phyloP scores from a whole-genome alignment of 2,797 vertebrate species.

The Leptodactylus fallax region DNA sequence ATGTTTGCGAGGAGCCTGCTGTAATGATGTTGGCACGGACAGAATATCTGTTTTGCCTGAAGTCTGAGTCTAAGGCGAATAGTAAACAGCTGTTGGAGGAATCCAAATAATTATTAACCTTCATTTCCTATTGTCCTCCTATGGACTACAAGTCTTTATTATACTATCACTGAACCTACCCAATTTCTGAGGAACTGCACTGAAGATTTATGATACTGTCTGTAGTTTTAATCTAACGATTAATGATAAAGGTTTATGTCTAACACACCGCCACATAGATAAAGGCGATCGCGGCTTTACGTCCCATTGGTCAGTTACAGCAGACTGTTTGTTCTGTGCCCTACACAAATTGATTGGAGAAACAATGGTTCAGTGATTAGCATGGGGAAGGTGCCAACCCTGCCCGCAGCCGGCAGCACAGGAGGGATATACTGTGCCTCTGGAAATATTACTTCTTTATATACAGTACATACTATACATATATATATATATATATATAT shows the following conservation, averaged over 20 bases:
- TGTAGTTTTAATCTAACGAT: not conserved
- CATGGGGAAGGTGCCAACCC: not conserved
- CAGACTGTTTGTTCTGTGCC: not conserved
- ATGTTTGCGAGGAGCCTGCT: conserved; percentile 1
- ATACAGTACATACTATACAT: too few species aligned
- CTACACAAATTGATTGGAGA: not conserved
- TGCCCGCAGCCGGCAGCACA: too few species aligned
- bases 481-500: too few species aligned
- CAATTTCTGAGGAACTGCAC: not conserved
- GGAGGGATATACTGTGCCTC: too few species aligned
- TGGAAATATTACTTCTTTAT: too few species aligned
- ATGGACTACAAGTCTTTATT: conserved; percentile 3
- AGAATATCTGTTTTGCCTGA: conserved; percentile 41
- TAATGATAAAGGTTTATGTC: not conserved
- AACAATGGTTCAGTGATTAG: conserved; percentile 16
- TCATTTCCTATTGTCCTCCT: not conserved
- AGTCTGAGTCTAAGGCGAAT: conserved; percentile 8
- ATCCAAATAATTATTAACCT: conserved; percentile 35
- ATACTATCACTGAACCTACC: not conserved
- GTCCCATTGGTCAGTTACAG: not conserved
- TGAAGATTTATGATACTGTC: not conserved
- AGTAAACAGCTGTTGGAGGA: conserved; percentile 7
- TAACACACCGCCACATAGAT: not conserved
- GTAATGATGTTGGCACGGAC: conserved; percentile 6
- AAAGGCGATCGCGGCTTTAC: not conserved